Evolutionary conservation across 2,888 invertebrate species (phyloP).

Genomic region (Hipparchia semele): DNA sequence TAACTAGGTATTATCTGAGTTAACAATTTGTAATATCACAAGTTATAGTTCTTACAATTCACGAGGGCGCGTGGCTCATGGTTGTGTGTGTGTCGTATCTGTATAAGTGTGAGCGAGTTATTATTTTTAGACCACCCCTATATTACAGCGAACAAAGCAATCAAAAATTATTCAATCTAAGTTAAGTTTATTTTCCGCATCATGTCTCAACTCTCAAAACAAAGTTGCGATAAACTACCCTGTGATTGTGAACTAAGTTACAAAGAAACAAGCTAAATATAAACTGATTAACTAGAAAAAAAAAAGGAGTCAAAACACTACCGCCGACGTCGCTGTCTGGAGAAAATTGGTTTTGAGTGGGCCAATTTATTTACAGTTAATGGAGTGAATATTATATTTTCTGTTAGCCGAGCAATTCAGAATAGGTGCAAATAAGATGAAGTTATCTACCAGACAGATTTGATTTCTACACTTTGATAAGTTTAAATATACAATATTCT

Average conservation of each 20-base stretch:
- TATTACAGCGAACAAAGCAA: too few relatives aligned
- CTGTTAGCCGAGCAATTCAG: not conserved
- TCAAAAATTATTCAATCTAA: too few relatives aligned
- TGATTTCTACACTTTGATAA: not conserved
- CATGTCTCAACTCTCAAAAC: too few relatives aligned
- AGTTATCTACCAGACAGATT: conserved; percentile 5
- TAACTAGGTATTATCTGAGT: not conserved
- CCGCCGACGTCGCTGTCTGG: conserved; percentile 33
- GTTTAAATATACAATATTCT: too few relatives aligned
- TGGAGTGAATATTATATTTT: conserved; percentile 30
- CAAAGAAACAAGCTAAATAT: conserved; percentile 19
- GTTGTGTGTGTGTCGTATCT: too few relatives aligned
- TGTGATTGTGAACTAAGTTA: not conserved
- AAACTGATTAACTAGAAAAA: conserved; percentile 25
- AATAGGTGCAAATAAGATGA: not conserved
- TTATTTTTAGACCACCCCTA: too few relatives aligned
- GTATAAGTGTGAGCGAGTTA: too few relatives aligned
- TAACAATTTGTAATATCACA: too few relatives aligned
- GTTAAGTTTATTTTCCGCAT: too few relatives aligned
- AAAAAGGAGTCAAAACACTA: conserved; percentile 28
- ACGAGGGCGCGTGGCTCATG: too few relatives aligned
- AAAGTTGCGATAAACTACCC: not conserved
- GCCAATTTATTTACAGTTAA: conserved; percentile 32
- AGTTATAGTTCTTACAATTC: too few relatives aligned
- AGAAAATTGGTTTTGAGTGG: conserved; percentile 35